Base-by-base conservation (phyloP, 2,888 invertebrate species). In the Exephanes ischioxanthus region DNA sequence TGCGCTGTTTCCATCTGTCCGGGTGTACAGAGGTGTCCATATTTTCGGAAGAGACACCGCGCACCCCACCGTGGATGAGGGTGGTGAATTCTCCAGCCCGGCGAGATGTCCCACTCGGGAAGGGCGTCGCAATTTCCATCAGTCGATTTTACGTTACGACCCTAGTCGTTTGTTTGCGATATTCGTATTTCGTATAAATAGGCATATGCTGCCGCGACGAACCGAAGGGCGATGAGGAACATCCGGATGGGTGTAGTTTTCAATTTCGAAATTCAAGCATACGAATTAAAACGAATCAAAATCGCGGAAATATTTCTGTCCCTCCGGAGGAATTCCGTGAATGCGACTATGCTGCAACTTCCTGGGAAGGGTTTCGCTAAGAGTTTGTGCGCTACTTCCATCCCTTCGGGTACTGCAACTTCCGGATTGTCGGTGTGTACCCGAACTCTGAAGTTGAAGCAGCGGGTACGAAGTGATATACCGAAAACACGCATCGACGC, bases 401-500 rank as follows among this genome's bases (percentile, higher is more conserved):
- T 55, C 14, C 19, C 22, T 19, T 4, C 53, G 53, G 1, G 19
- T 55, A 45, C 5, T n/a, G n/a, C 45, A 48, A 4, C 1, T n/a
- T 7, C 48, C 9, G 45, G n/a, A 48, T 45, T 30, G n/a, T 48
- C 41, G 33, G 61, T 63, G 61, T 33, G 75, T 66, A 51, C 22
- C 51, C 63, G 19, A 76, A 66, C 66, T 76, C 66, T 66, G 66
- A 14, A 33, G 75, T 48, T 41, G 63, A n/a, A 33, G 51, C 33
- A 63, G 53, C 33, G 30, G 37, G 51, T 16, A 22, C 16, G 37
- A 71, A 33, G 19, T 5, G n/a, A 55, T 55, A 33, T 16, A 26
- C n/a, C 70, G 30, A 33, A 45, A 19, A 79, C 63, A 63, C 63
- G 37, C 41, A 70, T 78, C 66, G 45, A 58, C 55, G 45, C 19